phyloP scores from a whole-genome alignment of 1,140 invertebrate species.

The Hirudo medicinalis region DNA sequence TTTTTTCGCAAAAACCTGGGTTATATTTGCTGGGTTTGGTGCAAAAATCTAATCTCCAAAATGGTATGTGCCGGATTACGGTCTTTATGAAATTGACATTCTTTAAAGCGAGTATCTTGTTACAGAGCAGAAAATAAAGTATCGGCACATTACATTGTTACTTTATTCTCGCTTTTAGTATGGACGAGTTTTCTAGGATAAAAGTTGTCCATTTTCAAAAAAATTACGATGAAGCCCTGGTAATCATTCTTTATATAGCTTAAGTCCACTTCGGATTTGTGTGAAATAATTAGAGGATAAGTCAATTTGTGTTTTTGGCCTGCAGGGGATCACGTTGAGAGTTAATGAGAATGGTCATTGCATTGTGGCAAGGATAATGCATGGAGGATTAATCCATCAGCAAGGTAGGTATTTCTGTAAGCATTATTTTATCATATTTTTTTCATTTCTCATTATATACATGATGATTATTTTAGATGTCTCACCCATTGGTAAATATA shows the following conservation, averaged over 20 bases:
- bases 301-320: neutral
- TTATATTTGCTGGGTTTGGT: no score
- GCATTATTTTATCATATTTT: no score
- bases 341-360: slow-evolving; percentile 92
- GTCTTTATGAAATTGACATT: no score
- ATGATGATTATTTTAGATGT: no score
- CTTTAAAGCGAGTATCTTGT: no score
- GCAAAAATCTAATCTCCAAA: no score
- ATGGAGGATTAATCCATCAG: slow-evolving; percentile 97
- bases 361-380: slow-evolving; percentile 95
- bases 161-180: slow-evolving; percentile 30
- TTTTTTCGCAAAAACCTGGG: no score
- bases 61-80: no score
- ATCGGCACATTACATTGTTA: no score
- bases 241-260: slow-evolving; percentile 41
- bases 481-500: no score
- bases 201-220: slow-evolving; percentile 97
- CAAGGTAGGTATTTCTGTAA: slow-evolving; percentile 52
- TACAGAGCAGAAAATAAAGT: no score
- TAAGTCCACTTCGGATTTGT: neutral
- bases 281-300: neutral
- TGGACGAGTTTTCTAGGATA: slow-evolving; percentile 85
- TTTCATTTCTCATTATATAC: neutral
- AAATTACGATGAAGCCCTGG: slow-evolving; percentile 97
- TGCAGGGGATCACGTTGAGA: slow-evolving; percentile 87